A percentile compares a stretch with the other conserved stretches of the same genome.
phyloP scores from a whole-genome alignment of 2,113 vertebrate species.

The Corythaeola cristata region DNA sequence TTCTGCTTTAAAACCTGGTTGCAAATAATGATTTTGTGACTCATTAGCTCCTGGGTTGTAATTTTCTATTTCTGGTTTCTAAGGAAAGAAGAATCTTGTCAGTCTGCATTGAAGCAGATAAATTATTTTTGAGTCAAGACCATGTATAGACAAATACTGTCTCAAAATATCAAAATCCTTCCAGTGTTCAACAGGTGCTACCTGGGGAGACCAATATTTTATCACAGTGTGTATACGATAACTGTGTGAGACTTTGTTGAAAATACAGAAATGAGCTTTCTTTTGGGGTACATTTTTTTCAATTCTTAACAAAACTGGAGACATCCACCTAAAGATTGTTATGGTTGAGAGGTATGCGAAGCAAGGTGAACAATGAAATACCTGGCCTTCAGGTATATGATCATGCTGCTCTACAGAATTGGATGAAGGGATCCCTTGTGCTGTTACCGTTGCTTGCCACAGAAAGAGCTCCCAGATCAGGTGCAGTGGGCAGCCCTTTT shows the following conservation, averaged over 20 bases:
- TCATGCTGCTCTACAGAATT: not conserved
- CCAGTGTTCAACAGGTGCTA: not conserved
- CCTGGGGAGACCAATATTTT: not conserved
- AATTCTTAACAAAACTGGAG: not conserved
- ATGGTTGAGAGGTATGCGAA: not conserved
- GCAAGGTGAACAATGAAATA: not conserved
- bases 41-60: not conserved
- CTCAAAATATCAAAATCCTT: not conserved
- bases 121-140: not conserved
- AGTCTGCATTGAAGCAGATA: not conserved
- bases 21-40: not conserved
- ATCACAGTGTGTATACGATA: not conserved
- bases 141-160: not conserved
- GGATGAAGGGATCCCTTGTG: not conserved
- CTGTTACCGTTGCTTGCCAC: not conserved
- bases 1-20: not conserved
- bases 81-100: not conserved
- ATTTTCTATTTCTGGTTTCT: constrained; percentile 29
- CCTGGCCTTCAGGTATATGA: not conserved
- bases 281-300: not conserved
- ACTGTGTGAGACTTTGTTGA: not conserved
- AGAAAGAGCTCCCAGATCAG: not conserved
- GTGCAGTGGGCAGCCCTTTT: not conserved
- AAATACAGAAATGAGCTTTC: not conserved
- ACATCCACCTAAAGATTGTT: not conserved